These are phyloP conservation scores for Potamilus streckersoni DNA, from an alignment of 1,140 invertebrate species.

Conservation along the genomic window DNA sequence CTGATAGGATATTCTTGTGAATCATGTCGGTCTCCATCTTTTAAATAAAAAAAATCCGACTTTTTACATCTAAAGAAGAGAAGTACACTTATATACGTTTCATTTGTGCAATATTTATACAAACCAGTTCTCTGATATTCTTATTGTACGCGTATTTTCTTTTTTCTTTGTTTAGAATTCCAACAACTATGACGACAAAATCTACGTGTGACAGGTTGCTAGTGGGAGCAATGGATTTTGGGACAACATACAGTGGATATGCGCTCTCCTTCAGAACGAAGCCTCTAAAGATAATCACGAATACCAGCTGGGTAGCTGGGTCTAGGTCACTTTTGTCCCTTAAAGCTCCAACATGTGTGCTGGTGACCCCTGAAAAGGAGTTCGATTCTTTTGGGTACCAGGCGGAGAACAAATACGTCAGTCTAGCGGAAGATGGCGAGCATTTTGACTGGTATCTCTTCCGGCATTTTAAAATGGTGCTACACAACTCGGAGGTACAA, in stretches of 20 bases:
- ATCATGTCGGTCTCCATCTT: no score
- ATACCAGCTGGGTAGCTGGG: slow-evolving; percentile 72
- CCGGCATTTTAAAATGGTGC: slow-evolving; percentile 74
- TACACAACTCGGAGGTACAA: slow-evolving; percentile 71
- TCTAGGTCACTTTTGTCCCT: slow-evolving; percentile 72
- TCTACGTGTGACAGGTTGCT: slow-evolving; percentile 33
- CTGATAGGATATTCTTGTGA: no score
- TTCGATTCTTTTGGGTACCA: slow-evolving; percentile 74
- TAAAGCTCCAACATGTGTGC: slow-evolving; percentile 73
- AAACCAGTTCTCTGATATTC: no score
- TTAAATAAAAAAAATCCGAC: no score
- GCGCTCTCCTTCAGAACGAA: slow-evolving; percentile 70
- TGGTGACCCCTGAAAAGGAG: slow-evolving; percentile 70
- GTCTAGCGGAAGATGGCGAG: slow-evolving; percentile 68
- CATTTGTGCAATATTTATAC: no score
- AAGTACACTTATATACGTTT: no score
- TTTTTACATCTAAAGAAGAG: no score
- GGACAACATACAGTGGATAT: slow-evolving; percentile 74
- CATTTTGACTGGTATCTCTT: slow-evolving; percentile 73
- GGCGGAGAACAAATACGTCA: slow-evolving; percentile 72
- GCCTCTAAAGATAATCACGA: slow-evolving; percentile 68
- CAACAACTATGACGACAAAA: no score
- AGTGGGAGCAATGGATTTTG: slow-evolving; percentile 74
- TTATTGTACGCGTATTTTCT: no score
- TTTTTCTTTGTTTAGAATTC: no score